These are phyloP conservation scores for Electrophaes corylata DNA, from an alignment of 2,888 invertebrate species.

Conservation along the genomic window DNA sequence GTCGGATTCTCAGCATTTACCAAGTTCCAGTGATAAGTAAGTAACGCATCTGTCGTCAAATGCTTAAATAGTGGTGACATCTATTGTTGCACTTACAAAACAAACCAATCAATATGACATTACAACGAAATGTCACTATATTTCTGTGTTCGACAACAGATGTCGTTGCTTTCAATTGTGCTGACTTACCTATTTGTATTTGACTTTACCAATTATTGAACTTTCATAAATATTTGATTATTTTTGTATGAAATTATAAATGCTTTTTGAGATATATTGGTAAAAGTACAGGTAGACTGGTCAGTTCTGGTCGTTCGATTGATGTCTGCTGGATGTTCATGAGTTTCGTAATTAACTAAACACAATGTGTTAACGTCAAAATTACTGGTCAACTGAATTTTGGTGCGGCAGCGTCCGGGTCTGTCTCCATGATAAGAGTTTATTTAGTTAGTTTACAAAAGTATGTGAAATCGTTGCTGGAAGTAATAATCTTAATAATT, in stretches of 20 bases:
- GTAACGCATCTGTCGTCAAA: constrained; percentile 43
- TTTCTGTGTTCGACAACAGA: constrained; percentile 40
- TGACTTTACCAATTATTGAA: constrained; percentile 1
- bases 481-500: too few relatives aligned
- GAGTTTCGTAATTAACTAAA: constrained; percentile 8
- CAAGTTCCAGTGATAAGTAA: constrained; percentile 34
- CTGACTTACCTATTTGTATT: constrained; percentile 12
- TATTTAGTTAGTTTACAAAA: background rate
- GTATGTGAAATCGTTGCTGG: constrained; percentile 18
- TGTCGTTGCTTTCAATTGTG: constrained; percentile 35
- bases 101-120: constrained; percentile 1
- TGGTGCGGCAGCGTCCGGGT: constrained; percentile 25
- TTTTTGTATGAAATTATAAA: background rate
- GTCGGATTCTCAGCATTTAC: constrained; percentile 20
- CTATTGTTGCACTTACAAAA: constrained; percentile 29
- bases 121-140: constrained; percentile 35
- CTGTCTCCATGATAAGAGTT: constrained; percentile 30
- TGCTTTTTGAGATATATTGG: background rate
- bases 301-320: constrained; percentile 21
- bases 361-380: background rate
- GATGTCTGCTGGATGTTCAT: constrained; percentile 17
- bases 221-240: background rate
- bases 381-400: constrained; percentile 19
- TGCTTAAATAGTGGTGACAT: constrained; percentile 39
- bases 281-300: constrained; percentile 10